A percentile compares a stretch with the other conserved stretches of the same genome.
These are phyloP conservation scores for Palythoa heliodiscus DNA, from an alignment of 92 coral and sea anemone species.

Conservation along the genomic window DNA sequence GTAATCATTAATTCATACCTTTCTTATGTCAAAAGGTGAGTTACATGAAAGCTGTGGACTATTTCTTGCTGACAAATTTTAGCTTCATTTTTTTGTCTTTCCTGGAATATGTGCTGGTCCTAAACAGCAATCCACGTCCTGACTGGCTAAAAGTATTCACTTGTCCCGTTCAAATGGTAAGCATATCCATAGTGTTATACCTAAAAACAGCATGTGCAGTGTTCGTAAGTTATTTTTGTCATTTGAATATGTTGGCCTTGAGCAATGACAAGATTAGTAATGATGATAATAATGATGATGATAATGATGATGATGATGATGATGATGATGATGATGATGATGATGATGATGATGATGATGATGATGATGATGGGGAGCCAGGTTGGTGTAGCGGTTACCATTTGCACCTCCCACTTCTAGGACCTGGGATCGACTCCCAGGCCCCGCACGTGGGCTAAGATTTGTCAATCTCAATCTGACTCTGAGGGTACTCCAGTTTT, in stretches of 20 bases:
- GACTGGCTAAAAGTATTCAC: constrained; percentile 8
- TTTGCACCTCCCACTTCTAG: too few species aligned
- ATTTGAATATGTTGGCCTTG: not conserved
- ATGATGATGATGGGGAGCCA: not conserved
- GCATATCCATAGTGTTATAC: not conserved
- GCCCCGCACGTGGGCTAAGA: too few species aligned
- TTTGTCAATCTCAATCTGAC: too few species aligned
- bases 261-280: not conserved
- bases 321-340: not conserved
- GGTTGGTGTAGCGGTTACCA: too few species aligned
- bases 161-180: not conserved
- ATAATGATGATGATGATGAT: not conserved
- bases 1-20: not conserved
- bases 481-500: too few species aligned
- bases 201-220: not conserved
- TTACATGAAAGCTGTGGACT: constrained; percentile 41
- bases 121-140: constrained; percentile 13
- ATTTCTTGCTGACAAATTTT: constrained; percentile 35
- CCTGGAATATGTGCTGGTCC: constrained; percentile 40
- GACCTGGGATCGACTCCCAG: too few species aligned
- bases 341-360: not conserved
- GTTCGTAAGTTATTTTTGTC: not conserved
- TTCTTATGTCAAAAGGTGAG: constrained; percentile 21
- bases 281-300: not conserved
- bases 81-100: constrained; percentile 39